These are phyloP conservation scores for Nephrotoma guestfalica DNA, from an alignment of 2,888 invertebrate species.

Conservation along the genomic window DNA sequence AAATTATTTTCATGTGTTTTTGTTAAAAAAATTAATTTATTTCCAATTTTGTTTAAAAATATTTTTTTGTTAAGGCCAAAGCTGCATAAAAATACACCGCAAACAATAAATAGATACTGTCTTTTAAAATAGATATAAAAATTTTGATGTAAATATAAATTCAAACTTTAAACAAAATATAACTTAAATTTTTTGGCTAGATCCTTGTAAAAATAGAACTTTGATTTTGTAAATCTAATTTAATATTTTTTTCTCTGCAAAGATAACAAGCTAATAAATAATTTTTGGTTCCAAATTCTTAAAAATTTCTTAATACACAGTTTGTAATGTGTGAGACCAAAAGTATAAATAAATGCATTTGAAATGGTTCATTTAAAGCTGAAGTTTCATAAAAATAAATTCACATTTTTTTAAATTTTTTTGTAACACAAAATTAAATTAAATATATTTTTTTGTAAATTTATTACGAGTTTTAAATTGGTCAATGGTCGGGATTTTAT, in stretches of 20 bases:
- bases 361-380: background rate
- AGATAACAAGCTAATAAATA: background rate
- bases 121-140: background rate
- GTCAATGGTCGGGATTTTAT: background rate
- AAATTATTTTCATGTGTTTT: background rate
- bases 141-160: background rate
- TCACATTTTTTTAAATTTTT: background rate
- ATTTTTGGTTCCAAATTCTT: background rate
- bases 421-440: background rate
- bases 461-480: background rate
- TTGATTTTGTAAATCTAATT: background rate
- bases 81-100: slow-evolving; percentile 6
- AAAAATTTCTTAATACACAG: background rate
- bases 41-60: background rate
- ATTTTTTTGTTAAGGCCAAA: background rate
- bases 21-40: background rate
- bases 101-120: slow-evolving; percentile 28
- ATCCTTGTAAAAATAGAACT: background rate
- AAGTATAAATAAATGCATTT: background rate
- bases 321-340: background rate
- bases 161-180: background rate
- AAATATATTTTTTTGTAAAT: background rate
- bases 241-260: background rate
- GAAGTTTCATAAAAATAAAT: background rate
- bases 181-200: background rate